phyloP scores from a whole-genome alignment of 2,113 vertebrate genomes.

The Toxotes jaculatrix region DNA sequence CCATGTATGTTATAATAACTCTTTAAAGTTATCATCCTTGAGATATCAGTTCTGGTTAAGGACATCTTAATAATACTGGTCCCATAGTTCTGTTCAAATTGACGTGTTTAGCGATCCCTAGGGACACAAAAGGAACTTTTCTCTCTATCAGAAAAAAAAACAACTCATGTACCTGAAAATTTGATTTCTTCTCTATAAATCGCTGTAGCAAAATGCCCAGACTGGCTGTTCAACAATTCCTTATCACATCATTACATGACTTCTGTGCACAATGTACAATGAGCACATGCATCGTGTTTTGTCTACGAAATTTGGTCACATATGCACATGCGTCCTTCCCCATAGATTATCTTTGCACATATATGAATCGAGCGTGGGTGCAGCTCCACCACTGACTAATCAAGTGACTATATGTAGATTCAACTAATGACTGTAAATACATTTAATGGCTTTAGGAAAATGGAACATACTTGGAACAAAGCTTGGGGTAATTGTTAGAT shows the following conservation, averaged over 20 bases:
- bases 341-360: background rate
- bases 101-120: background rate
- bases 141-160: background rate
- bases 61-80: background rate
- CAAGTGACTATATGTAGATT: background rate
- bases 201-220: background rate
- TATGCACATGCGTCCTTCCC: background rate
- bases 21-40: background rate
- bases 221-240: background rate
- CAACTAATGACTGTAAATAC: background rate
- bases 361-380: background rate
- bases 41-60: background rate
- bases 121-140: background rate
- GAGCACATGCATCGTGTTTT: background rate
- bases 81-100: background rate
- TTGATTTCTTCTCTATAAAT: background rate
- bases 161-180: background rate
- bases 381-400: background rate
- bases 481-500: background rate
- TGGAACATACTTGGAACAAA: background rate
- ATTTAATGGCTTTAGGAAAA: background rate
- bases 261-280: background rate
- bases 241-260: background rate
- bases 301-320: background rate
- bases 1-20: too few relatives aligned